Evolutionary conservation across 1,140 invertebrate species (phyloP).

Genomic region (Protaetia brevitarsis): DNA sequence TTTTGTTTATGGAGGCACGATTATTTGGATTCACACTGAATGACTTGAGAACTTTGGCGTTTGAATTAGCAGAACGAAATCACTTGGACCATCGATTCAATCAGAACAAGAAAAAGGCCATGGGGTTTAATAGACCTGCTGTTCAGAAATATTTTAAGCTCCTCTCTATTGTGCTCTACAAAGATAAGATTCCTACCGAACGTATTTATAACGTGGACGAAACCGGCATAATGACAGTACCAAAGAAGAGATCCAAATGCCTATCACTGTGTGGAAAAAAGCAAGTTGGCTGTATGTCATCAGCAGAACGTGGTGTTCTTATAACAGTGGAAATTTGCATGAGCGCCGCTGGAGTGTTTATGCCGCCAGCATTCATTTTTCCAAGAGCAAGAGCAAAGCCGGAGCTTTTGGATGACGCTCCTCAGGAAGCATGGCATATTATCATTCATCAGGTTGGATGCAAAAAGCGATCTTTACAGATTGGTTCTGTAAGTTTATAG

Average conservation of each 20-base stretch:
- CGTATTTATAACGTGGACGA: conserved; percentile 42
- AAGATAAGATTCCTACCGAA: conserved; percentile 25
- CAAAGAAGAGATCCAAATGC: conserved; percentile 35
- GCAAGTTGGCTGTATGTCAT: conserved; percentile 38
- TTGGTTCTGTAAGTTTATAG: too few relatives aligned
- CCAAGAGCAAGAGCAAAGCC: conserved; percentile 26
- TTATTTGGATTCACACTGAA: conserved; percentile 32
- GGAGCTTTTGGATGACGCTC: conserved; percentile 34
- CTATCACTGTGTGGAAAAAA: conserved; percentile 37
- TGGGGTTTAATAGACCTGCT: conserved; percentile 41
- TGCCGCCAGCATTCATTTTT: conserved; percentile 43
- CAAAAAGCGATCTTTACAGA: conserved; percentile 38
- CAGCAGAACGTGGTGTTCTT: conserved; percentile 34
- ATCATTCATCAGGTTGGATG: conserved; percentile 37
- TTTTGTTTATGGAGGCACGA: conserved; percentile 32
- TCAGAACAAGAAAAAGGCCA: conserved; percentile 34
- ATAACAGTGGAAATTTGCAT: conserved; percentile 44
- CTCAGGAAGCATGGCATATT: conserved; percentile 32
- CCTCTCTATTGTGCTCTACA: too few relatives aligned
- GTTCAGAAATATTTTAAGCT: conserved; percentile 30
- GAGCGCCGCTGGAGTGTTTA: conserved; percentile 37
- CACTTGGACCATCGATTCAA: conserved; percentile 36
- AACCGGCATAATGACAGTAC: conserved; percentile 35
- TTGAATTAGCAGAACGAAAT: conserved; percentile 38
- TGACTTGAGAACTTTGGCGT: conserved; percentile 35